Conservation (phyloP, 2,797 vertebrate genomes). For the Tenualosa ilisha region DNA sequence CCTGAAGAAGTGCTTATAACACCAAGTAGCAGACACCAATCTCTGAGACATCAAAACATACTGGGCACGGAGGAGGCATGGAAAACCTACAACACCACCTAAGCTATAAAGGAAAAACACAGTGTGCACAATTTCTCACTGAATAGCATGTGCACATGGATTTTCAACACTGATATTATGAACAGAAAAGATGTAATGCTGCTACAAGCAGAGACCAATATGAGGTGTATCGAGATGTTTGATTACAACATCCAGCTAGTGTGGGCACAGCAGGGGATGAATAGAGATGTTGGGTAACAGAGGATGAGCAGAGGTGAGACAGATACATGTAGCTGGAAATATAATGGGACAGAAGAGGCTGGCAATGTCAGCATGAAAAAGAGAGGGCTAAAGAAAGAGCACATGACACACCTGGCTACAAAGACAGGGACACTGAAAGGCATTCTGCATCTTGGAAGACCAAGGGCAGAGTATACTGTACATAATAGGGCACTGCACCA, state of each 20-base stretch:
- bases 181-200: neutral
- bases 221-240: too few species aligned
- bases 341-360: neutral
- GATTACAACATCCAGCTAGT: too few species aligned
- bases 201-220: too few species aligned
- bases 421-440: neutral
- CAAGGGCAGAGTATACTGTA: constrained; percentile 5
- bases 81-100: neutral
- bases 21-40: neutral
- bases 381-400: neutral
- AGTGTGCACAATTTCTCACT: neutral
- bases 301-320: neutral
- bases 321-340: neutral
- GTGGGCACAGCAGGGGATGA: neutral
- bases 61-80: neutral
- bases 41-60: neutral
- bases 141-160: neutral
- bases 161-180: neutral
- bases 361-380: neutral
- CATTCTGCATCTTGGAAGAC: neutral
- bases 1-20: neutral
- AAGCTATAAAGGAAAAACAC: neutral
- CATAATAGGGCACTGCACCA: neutral
- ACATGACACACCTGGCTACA: neutral
- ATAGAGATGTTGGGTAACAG: neutral